These are phyloP conservation scores for Cyclophora albipunctata DNA, from an alignment of 2,888 invertebrate genomes.

Conservation along the genomic window DNA sequence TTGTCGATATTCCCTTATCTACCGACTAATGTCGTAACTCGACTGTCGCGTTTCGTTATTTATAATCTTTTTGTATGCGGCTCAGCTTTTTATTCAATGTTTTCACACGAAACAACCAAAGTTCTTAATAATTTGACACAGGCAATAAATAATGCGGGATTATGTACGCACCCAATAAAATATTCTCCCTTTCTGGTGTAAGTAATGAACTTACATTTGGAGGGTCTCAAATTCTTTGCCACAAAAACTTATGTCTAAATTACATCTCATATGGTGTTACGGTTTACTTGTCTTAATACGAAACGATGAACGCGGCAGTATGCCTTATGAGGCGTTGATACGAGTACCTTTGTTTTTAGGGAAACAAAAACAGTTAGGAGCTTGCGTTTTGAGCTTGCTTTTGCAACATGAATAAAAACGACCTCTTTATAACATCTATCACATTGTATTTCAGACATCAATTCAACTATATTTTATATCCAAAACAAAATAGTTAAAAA, in stretches of 20 bases:
- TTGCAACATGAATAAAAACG: too few species aligned
- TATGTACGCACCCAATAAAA: conserved; percentile 28
- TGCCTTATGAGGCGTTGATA: too few species aligned
- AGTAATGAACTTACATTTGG: conserved; percentile 12
- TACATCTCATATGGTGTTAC: not conserved
- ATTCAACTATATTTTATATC: too few species aligned
- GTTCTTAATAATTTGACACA: conserved; percentile 20
- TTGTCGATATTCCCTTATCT: conserved; percentile 34
- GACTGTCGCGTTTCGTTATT: conserved; percentile 28
- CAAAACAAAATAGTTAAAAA: too few species aligned
- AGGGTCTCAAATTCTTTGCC: conserved; percentile 9
- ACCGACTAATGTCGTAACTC: conserved; percentile 24
- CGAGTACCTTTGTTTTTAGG: too few species aligned
- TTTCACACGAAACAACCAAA: conserved; percentile 16
- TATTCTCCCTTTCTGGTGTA: conserved; percentile 18
- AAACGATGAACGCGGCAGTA: not conserved
- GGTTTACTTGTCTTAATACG: not conserved
- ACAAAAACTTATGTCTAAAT: conserved; percentile 13
- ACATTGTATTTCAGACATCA: too few species aligned
- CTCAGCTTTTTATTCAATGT: conserved; percentile 23
- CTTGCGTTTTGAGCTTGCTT: too few species aligned
- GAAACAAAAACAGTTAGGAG: too few species aligned
- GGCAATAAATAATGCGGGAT: conserved; percentile 28
- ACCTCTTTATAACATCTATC: too few species aligned
- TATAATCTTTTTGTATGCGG: conserved; percentile 26